Evolutionary conservation across 2,888 invertebrate genomes (phyloP), one percentile per base, ranked within the genome.

Genomic region (Drosophila anceps): DNA sequence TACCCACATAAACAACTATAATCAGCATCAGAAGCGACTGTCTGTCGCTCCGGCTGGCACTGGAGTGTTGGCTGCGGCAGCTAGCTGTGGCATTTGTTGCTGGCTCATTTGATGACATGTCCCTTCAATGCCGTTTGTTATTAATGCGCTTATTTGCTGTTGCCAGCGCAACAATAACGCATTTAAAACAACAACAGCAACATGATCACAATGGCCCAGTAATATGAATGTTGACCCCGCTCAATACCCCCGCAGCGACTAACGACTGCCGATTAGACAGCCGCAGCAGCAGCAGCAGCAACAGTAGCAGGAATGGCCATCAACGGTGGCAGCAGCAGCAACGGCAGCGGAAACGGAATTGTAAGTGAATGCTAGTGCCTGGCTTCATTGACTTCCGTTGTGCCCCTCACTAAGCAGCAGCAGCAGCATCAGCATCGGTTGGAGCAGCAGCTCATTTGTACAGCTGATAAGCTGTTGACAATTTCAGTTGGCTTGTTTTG

Each of bases 71-170:
- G 44, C 27, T n/a, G 39, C 54, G 31, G 13, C 43, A 20, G n/a
- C 29, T 50, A 54, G 70, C 20, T 18, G 48, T 41, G 62, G 41
- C 33, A 53, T 24, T 64, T 73, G 70, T 62, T 82, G 81, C 75
- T 79, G 86, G 69, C 68, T 83, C 86, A 90, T 90, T 90, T 88
- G 81, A 82, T 90, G 88, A 82, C 76, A 79, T 73, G 76, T 83
- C 69, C 88, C 71, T 84, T 88, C 83, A 85, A 82, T 88, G 88
- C 71, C 69, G 72, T 72, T 87, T 78, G 85, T 88, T 88, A 90
- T 89, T 90, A 88, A 90, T 90, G 83, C 81, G 74, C 69, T 78
- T 81, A 82, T 76, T 80, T 84, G 87, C 70, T 72, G 72, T 76
- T 72, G 72, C 46, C 76, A 64, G 62, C 61, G 82, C 69, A 70